These are phyloP conservation scores for Eutrigla gurnardus DNA, from an alignment of 2,797 vertebrate species.

Conservation along the genomic window DNA sequence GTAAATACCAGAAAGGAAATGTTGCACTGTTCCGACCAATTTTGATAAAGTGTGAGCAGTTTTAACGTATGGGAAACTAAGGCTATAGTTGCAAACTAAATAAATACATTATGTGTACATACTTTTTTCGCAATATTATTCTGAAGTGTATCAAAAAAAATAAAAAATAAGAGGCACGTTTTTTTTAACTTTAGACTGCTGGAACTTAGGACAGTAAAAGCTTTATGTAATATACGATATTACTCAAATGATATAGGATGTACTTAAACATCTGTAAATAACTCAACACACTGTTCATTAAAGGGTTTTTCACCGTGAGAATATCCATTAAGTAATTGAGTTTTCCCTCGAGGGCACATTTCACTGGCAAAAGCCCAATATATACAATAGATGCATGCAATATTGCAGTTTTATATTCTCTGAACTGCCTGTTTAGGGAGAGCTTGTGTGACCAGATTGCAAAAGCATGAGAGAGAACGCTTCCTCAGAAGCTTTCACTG, in stretches of 20 bases:
- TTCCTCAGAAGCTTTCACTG: neutral
- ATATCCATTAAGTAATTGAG: conserved; percentile 11
- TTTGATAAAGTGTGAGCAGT: conserved; percentile 44
- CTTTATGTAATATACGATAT: neutral
- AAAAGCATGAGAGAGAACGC: neutral
- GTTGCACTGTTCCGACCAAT: conserved; percentile 53
- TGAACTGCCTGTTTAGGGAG: neutral
- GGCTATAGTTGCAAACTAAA: neutral
- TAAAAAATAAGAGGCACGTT: no score
- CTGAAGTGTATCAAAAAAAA: neutral
- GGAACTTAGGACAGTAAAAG: neutral
- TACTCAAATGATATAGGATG: conserved; percentile 8
- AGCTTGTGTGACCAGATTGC: neutral
- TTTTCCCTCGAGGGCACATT: conserved; percentile 29
- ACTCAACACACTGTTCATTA: conserved; percentile 29
- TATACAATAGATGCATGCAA: neutral
- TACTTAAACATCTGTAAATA: conserved; percentile 38
- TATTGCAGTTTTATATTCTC: conserved; percentile 9
- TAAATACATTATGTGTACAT: no score
- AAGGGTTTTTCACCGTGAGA: conserved; percentile 33
- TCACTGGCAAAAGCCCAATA: neutral
- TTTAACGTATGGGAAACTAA: conserved; percentile 34
- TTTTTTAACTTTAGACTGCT: neutral
- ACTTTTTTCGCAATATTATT: neutral
- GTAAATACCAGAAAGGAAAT: conserved; percentile 60